Evolutionary conservation across 2,797 vertebrate genomes (phyloP).

Genomic region (Limnodromus scolopaceus): DNA sequence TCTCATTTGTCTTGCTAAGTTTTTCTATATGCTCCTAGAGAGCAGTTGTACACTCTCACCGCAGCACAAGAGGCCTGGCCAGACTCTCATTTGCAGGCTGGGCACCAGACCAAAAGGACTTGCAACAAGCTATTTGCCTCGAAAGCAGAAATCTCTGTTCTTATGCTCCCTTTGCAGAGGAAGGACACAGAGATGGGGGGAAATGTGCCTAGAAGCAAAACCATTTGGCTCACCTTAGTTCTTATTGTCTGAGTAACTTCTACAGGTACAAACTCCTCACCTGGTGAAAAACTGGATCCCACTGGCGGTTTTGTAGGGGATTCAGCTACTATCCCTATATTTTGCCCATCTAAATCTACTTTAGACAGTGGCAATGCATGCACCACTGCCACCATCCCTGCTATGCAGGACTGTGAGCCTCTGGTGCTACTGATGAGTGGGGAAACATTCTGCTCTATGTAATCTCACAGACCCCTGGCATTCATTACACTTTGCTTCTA

Average conservation of each 20-base stretch:
- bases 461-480: background rate
- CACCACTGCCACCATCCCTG: background rate
- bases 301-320: background rate
- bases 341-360: background rate
- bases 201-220: background rate
- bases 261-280: background rate
- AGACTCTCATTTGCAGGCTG: background rate
- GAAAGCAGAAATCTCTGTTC: background rate
- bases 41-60: background rate
- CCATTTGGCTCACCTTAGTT: background rate
- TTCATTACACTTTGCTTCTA: background rate
- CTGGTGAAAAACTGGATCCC: background rate
- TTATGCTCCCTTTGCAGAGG: background rate
- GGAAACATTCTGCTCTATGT: background rate
- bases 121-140: background rate
- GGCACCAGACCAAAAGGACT: background rate
- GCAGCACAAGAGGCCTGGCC: background rate
- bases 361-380: background rate
- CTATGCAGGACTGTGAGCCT: background rate
- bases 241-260: background rate
- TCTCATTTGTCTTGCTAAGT: background rate
- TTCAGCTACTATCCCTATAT: background rate
- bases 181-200: background rate
- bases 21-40: background rate
- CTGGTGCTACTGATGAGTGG: background rate